Percentiles rank a stretch among this genome's conserved stretches.
phyloP scores from a whole-genome alignment of 2,888 invertebrate species.

The Deladenus siricidicola region DNA sequence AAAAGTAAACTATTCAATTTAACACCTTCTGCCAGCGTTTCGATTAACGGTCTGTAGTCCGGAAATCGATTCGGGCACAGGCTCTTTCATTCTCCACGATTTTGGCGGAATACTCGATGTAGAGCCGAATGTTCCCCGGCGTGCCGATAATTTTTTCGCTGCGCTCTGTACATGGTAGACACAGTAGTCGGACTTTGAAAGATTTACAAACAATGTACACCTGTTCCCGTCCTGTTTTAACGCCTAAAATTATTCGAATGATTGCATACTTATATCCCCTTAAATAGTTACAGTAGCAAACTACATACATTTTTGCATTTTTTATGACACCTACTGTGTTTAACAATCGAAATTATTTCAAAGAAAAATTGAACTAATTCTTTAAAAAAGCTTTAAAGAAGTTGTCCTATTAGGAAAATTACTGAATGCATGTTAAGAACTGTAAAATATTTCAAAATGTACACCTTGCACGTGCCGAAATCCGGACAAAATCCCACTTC shows the following conservation, averaged over 20 bases:
- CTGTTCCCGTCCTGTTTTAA: slow-evolving; percentile 30
- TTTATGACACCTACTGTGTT: too few species aligned
- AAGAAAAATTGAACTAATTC: too few species aligned
- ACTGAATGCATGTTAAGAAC: too few species aligned
- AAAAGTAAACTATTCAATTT: background rate
- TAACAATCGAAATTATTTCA: too few species aligned
- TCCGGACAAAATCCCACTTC: slow-evolving; percentile 45
- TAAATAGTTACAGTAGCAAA: too few species aligned
- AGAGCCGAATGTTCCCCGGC: slow-evolving; percentile 16
- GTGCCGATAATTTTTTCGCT: slow-evolving; percentile 16
- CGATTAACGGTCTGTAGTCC: background rate
- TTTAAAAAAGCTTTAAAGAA: too few species aligned
- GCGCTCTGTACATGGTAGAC: slow-evolving; percentile 38
- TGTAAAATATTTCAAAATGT: too few species aligned
- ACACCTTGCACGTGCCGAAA: slow-evolving; percentile 42
- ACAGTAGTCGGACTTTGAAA: slow-evolving; percentile 36
- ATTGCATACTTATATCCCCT: background rate
- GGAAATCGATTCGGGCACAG: background rate
- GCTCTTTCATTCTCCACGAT: too few species aligned
- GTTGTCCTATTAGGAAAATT: too few species aligned
- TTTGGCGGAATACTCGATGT: slow-evolving; percentile 10
- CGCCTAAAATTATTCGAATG: slow-evolving; percentile 9
- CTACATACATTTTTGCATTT: too few species aligned
- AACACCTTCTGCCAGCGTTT: background rate
- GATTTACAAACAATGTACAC: slow-evolving; percentile 44